Base-by-base conservation (phyloP, 1,140 invertebrate genomes). In the Trichonephila clavipes region DNA sequence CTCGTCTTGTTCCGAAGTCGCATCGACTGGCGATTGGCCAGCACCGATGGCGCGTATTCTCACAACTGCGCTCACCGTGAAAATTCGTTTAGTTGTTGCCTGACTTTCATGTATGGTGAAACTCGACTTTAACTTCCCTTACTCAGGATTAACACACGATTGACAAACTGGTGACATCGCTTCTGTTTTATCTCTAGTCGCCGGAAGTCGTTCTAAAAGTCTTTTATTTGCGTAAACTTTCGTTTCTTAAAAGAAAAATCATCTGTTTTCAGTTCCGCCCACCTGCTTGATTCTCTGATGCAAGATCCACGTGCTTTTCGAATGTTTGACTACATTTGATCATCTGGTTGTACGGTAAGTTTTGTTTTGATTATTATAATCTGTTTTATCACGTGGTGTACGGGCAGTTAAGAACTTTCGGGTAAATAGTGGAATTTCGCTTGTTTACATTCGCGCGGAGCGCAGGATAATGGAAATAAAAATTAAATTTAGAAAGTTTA, bases 1-100 rank as follows among this genome's bases (percentile, higher is more conserved):
- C 88, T 90, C 72, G 66, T 90, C 88, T 72, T 59, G 51, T 90
- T 44, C 88, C 69, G 88, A 90, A 90, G 88, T 90, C 88, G 72
- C 69, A 90, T 90, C 51, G 88, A 19, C 40, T 81, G 44, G 51
- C 72, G 88, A 90, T 90, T 90, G 88, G 88, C 88, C 58, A 81
- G 72, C 14, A 40, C 69, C 72, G 64, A 90, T 90, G 88, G 69
- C 72, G 72, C 69, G 88, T 81, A 81, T 51, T 81, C 87, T 16
- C 18, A 61, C 58, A 19, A 69, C 21, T 72, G 87, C 7, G 40
- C 28, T 34, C 61, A 18, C 24, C 72, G 12, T 77, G 24, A 88
- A 88, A 88, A 14, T 72, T 19, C 62, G 24, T 34, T 21, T 72
- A 61, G 87, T 72, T 51, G 40, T 66, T 69, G 40, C 40, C 21